Conservation (phyloP, 2,888 invertebrate species). For the Coremacera marginata region DNA sequence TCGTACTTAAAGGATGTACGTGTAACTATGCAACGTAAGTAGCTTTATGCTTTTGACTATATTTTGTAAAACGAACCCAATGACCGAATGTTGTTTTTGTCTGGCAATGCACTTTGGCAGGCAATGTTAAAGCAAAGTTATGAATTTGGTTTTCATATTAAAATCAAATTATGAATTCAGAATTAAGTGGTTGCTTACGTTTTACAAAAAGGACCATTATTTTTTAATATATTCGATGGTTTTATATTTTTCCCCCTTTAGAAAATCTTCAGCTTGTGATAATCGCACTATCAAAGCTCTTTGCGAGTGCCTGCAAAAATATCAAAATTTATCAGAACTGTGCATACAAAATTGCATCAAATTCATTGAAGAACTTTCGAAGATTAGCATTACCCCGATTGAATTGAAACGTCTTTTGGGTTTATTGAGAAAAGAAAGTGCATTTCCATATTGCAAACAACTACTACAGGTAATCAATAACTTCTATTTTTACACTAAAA, state of each 20-base stretch:
- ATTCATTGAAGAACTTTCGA: slow-evolving; percentile 72
- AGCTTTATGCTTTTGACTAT: neutral
- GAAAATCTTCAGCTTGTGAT: slow-evolving; percentile 72
- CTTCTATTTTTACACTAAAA: too few relatives aligned
- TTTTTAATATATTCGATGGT: slow-evolving; percentile 21
- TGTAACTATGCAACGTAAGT: slow-evolving; percentile 69
- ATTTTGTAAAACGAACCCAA: neutral
- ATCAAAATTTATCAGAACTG: slow-evolving; percentile 66
- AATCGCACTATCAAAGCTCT: slow-evolving; percentile 70
- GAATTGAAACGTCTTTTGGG: slow-evolving; percentile 73
- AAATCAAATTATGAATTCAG: too few relatives aligned
- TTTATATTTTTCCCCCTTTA: slow-evolving; percentile 56
- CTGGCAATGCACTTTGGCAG: neutral
- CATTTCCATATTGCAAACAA: slow-evolving; percentile 64
- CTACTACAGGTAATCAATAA: slow-evolving; percentile 60
- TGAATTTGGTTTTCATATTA: neutral
- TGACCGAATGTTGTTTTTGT: neutral
- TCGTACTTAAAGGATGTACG: slow-evolving; percentile 70
- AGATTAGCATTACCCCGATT: slow-evolving; percentile 72
- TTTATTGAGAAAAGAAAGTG: slow-evolving; percentile 61
- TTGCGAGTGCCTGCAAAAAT: slow-evolving; percentile 68
- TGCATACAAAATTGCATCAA: slow-evolving; percentile 72
- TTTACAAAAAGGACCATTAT: neutral
- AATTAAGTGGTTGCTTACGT: too few relatives aligned
- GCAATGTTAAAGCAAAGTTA: too few relatives aligned